A percentile compares a stretch with the other conserved stretches of the same genome.
Evolutionary conservation across 2,888 invertebrate species (phyloP).

Genomic region (Maniola hyperantus): DNA sequence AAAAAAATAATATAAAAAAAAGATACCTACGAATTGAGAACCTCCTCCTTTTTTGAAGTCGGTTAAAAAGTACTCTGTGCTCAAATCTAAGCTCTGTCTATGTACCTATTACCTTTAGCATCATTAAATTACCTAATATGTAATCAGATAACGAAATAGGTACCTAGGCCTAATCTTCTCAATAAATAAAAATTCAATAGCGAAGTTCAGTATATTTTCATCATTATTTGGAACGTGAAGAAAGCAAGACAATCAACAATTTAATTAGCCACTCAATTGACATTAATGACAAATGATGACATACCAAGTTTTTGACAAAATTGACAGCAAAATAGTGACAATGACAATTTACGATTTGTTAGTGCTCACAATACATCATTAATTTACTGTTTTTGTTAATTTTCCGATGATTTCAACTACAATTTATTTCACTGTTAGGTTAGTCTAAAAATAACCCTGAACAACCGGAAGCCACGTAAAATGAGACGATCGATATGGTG

Average conservation of each 20-base stretch:
- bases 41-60: too few species aligned
- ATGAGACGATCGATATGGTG: slow-evolving; percentile 46
- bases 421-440: slow-evolving; percentile 33
- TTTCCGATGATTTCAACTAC: slow-evolving; percentile 12
- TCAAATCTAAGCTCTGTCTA: too few species aligned
- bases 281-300: slow-evolving; percentile 41
- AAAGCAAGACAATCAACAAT: background rate
- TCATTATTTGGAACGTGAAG: background rate
- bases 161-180: too few species aligned
- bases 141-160: too few species aligned
- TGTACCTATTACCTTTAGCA: too few species aligned
- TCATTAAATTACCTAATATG: too few species aligned
- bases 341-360: slow-evolving; percentile 40
- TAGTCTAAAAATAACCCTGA: slow-evolving; percentile 46
- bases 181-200: too few species aligned
- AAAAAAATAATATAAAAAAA: too few species aligned
- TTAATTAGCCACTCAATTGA: slow-evolving; percentile 34
- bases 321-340: slow-evolving; percentile 47
- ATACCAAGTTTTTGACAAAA: slow-evolving; percentile 45
- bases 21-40: too few species aligned
- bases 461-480: slow-evolving; percentile 47
- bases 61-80: too few species aligned
- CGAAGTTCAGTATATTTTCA: too few species aligned
- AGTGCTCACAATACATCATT: slow-evolving; percentile 3
- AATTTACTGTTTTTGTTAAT: slow-evolving; percentile 13